A percentile compares a stretch with the other conserved stretches of the same genome.
Evolutionary conservation across 2,113 vertebrate species (phyloP).

Genomic region (Diphyllodes magnificus): DNA sequence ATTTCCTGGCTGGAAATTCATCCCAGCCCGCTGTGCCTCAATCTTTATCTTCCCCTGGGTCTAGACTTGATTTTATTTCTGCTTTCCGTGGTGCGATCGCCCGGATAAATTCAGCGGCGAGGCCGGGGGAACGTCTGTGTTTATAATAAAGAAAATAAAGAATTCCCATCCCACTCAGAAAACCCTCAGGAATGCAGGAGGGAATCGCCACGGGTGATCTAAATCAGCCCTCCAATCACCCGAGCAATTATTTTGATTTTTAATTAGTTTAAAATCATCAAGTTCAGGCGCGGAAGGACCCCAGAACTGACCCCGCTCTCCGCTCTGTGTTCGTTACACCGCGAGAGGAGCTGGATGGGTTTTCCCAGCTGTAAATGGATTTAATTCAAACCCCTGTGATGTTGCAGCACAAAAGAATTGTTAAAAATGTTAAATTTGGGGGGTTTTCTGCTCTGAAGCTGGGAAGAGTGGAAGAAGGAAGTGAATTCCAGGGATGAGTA

Average conservation of each 20-base stretch:
- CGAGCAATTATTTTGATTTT: background rate
- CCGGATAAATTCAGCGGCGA: background rate
- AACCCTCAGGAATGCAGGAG: background rate
- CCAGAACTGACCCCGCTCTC: background rate
- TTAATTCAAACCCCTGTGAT: background rate
- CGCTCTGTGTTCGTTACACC: background rate
- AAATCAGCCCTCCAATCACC: background rate
- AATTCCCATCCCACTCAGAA: background rate
- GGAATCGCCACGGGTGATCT: background rate
- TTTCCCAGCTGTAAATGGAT: background rate
- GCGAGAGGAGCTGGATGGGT: background rate
- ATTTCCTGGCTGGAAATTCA: background rate
- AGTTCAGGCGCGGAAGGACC: background rate
- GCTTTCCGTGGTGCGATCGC: accelerated
- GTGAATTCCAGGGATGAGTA: background rate
- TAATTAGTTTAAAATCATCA: background rate
- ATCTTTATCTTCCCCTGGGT: background rate
- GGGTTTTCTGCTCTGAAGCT: background rate
- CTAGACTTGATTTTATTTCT: background rate
- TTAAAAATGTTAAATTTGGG: accelerated
- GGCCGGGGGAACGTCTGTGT: background rate
- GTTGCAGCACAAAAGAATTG: background rate
- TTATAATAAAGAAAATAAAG: background rate
- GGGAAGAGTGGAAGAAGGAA: background rate
- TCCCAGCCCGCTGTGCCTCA: background rate